Base-by-base conservation (phyloP, 2,113 vertebrate species). In the Deroptyus accipitrinus region DNA sequence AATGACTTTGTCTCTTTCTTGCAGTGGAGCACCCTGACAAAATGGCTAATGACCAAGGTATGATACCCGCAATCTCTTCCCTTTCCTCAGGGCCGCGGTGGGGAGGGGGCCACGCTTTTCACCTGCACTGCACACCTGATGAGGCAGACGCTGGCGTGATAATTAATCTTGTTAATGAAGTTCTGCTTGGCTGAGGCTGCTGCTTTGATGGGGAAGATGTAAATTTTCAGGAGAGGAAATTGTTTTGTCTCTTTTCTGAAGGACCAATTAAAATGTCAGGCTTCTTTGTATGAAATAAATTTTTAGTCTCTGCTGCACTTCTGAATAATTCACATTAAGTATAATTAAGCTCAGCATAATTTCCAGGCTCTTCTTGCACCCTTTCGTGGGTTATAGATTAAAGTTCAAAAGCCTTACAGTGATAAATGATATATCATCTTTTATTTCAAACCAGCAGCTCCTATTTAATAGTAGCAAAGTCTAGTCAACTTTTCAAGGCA, bases 1-100 rank as follows among this genome's bases (percentile, higher is more conserved):
- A 97, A 97, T 75, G 83, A 91, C 94, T 30, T 92, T 97, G 35
- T 97, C 85, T 97, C 75, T 96, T 76, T 95, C 83, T 96, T 92
- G 66, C 97, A 99, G 99, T 99, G 55, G 99, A 99, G 82, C 98
- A 99, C 95, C 99, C 99, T 80, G 99, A 99, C 98, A 99, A 99
- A 97, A 99, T 99, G 99, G 98, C 99, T 83, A 99, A 99, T 59
- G 99, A 99, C 97, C 99, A 99, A 99, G 99, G 99, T 99, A 98
- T 41, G 73, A 88, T 95, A 92, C 11, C 87, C 68, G 83, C 91
- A 41, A 54, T 81, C 88, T 92, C 86, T 96, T 73, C 24, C 75
- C 51, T 67, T 82, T 64, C 52, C 52, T 48, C 1, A 7, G 37
- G 55, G 75, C 5, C 10, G 1, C 4, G 13, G 18, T 6, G n/a